phyloP scores from a whole-genome alignment of 2,797 vertebrate species.

The Benthosema pterotum region DNA sequence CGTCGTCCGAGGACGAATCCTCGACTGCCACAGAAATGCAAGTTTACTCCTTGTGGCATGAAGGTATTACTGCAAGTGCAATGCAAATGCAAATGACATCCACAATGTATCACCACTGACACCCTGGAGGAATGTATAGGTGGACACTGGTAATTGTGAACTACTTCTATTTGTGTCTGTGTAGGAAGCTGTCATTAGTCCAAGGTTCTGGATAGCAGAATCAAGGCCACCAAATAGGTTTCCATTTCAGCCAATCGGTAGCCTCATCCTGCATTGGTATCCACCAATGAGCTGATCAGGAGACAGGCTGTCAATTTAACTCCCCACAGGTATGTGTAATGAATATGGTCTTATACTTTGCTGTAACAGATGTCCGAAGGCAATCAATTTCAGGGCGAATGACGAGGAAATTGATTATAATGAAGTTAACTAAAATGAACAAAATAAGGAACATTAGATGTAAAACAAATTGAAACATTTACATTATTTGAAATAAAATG shows the following conservation, averaged over 20 bases:
- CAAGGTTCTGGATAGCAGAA: constrained; percentile 45
- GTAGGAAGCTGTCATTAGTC: constrained; percentile 49
- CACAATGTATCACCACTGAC: constrained; percentile 56
- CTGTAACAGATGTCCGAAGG: too few species aligned
- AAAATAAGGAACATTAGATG: too few species aligned
- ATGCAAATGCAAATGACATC: constrained; percentile 65
- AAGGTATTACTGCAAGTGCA: constrained; percentile 61
- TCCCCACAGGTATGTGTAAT: too few species aligned
- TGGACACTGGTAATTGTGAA: constrained; percentile 47
- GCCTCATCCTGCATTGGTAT: constrained; percentile 37
- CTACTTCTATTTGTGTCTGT: constrained; percentile 39
- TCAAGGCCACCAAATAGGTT: constrained; percentile 41
- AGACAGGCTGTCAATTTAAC: too few species aligned
- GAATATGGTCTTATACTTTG: too few species aligned
- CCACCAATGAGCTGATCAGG: not conserved
- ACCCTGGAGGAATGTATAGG: constrained; percentile 62
- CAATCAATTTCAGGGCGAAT: too few species aligned
- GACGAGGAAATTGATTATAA: too few species aligned
- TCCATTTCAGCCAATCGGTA: constrained; percentile 53
- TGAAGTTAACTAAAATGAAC: too few species aligned
- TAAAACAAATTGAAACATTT: too few species aligned
- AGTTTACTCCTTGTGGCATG: constrained; percentile 52
- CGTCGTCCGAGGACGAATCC: constrained; percentile 60
- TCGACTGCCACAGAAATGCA: constrained; percentile 63
- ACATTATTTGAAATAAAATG: too few species aligned